These are phyloP conservation scores for Amiota communis DNA, from an alignment of 2,888 invertebrate genomes.

Conservation along the genomic window DNA sequence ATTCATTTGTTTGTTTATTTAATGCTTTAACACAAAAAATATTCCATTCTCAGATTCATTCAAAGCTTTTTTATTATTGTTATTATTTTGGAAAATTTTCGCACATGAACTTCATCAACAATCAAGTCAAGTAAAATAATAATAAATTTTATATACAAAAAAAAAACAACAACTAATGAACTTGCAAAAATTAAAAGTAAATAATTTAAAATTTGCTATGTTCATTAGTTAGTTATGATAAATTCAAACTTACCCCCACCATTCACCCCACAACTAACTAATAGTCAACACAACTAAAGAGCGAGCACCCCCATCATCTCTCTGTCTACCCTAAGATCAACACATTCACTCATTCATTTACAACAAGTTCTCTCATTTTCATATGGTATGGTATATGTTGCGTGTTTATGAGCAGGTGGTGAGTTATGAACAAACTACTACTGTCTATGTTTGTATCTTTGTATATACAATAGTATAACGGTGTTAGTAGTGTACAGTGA, in stretches of 20 bases:
- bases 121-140: not conserved
- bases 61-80: slow-evolving; percentile 1
- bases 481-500: slow-evolving; percentile 4
- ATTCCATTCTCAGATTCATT: slow-evolving; percentile 13
- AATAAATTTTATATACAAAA: not conserved
- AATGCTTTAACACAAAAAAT: not conserved
- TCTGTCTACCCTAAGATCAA: too few relatives aligned
- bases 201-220: too few relatives aligned
- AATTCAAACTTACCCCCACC: too few relatives aligned
- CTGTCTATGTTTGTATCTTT: not conserved
- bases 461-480: slow-evolving; percentile 5
- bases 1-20: not conserved
- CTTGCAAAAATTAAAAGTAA: slow-evolving; percentile 1
- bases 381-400: not conserved
- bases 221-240: too few relatives aligned
- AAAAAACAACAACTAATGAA: slow-evolving; percentile 7
- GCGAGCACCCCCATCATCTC: too few relatives aligned
- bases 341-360: not conserved
- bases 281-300: too few relatives aligned
- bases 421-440: not conserved
- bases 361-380: not conserved
- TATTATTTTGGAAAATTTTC: not conserved
- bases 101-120: slow-evolving; percentile 10
- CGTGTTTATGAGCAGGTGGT: too few relatives aligned
- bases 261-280: too few relatives aligned